phyloP scores from a whole-genome alignment of 2,888 invertebrate genomes.

The Nephrotoma flavescens region DNA sequence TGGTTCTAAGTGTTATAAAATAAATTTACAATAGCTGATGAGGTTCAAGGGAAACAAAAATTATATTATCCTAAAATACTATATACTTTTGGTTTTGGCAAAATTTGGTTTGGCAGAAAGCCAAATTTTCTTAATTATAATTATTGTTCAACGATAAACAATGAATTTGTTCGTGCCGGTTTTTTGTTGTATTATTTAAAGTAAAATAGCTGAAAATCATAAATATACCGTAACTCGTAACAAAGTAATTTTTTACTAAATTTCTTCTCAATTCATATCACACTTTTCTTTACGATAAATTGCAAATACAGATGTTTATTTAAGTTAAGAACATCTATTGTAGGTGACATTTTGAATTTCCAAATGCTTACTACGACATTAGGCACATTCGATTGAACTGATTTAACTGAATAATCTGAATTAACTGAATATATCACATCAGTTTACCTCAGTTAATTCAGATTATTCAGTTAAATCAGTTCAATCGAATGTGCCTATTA shows the following conservation, averaged over 20 bases:
- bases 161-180: not conserved
- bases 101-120: not conserved
- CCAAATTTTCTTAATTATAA: not conserved
- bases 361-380: not conserved
- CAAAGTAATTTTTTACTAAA: not conserved
- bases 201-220: not conserved
- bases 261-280: not conserved
- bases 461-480: no score
- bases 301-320: not conserved
- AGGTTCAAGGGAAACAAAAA: not conserved
- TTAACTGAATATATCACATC: no score
- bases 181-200: not conserved
- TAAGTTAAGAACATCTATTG: not conserved
- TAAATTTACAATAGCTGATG: not conserved
- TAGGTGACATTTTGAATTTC: not conserved
- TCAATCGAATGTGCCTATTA: no score
- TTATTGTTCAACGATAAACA: not conserved
- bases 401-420: no score
- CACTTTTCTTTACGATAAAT: not conserved
- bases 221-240: not conserved
- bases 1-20: not conserved
- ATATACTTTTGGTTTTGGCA: not conserved
- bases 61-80: not conserved
- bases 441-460: no score
- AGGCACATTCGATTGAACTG: no score